Evolutionary conservation across 2,888 invertebrate genomes (phyloP), one percentile per base, ranked within the genome.

Genomic region (Myathropa florea): DNA sequence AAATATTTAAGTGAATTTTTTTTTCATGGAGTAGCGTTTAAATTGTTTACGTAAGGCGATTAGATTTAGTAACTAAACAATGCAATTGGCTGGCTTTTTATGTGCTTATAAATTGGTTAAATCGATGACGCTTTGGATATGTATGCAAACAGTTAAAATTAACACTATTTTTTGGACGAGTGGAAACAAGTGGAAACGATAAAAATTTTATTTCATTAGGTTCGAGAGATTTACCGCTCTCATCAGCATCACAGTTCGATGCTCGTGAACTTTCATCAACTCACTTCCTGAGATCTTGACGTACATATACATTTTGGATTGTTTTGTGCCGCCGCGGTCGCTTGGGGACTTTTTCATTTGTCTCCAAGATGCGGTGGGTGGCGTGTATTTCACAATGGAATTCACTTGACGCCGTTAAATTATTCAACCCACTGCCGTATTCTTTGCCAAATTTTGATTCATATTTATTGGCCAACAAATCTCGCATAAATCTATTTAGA

Each of bases 11-110:
- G 0, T 46, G n/a, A n/a, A n/a, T 6, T 18, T n/a, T 18, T 46
- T n/a, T 46, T 46, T 18, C 0, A 46, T 46, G 46, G 39, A 39
- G 46, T 46, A 67, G 75, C 67, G 55, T 26, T 36, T 28, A 36
- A 63, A 61, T 65, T 63, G n/a, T 63, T 60, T 46, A 55, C 23
- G 28, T 71, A 72, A 81, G 67, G 76, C 84, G 84, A 85, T 85
- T 82, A 77, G 63, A 75, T 85, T 23, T 61, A 67, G 21, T 61
- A 12, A 63, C 36, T 80, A 39, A 76, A 63, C 33, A 68, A 57
- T 3, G 21, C 36, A 68, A 80, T 67, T 78, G 78, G 71, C 36
- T 78, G 65, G 28, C 39, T 72, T 72, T 61, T 55, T 65, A 55
- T 83, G 72, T 67, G 53, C 57, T 46, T 18, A 39, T 67, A 30